Percentiles rank a stretch among this genome's conserved stretches.
Conservation (phyloP, 1,140 invertebrate genomes). For the Neodiprion virginianus region DNA sequence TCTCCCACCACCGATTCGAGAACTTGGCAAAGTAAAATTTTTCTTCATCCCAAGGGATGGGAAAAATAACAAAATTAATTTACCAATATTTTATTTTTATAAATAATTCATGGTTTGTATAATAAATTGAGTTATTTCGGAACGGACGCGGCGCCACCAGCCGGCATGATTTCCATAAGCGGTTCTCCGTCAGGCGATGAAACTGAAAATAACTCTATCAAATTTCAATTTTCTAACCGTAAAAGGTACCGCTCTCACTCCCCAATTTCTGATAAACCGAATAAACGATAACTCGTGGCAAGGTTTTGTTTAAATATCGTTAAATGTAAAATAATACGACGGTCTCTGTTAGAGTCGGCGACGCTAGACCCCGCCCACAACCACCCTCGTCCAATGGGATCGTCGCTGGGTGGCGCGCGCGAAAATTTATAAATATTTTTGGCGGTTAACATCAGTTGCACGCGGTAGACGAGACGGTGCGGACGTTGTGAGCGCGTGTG, state of each 20-base stretch:
- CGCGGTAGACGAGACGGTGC: conserved; percentile 23
- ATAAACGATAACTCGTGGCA: no score
- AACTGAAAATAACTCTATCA: no score
- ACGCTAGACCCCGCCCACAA: background rate
- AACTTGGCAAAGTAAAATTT: no score
- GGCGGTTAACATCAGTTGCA: conserved; percentile 39
- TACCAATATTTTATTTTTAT: no score
- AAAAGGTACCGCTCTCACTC: no score
- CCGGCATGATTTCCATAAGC: background rate
- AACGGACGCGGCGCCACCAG: background rate
- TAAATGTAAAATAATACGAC: background rate
- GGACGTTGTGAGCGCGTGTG: background rate
- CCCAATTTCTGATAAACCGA: no score
- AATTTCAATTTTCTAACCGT: no score
- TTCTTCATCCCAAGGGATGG: no score
- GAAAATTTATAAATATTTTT: conserved; percentile 24
- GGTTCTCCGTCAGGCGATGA: background rate
- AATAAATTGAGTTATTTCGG: background rate
- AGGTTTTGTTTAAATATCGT: background rate
- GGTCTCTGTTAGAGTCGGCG: background rate
- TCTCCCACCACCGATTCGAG: background rate
- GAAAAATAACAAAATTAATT: no score
- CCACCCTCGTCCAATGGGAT: background rate
- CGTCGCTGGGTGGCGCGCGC: background rate
- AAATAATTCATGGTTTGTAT: no score